Conservation (phyloP, 1,140 invertebrate genomes). For the Drosophila miranda region DNA sequence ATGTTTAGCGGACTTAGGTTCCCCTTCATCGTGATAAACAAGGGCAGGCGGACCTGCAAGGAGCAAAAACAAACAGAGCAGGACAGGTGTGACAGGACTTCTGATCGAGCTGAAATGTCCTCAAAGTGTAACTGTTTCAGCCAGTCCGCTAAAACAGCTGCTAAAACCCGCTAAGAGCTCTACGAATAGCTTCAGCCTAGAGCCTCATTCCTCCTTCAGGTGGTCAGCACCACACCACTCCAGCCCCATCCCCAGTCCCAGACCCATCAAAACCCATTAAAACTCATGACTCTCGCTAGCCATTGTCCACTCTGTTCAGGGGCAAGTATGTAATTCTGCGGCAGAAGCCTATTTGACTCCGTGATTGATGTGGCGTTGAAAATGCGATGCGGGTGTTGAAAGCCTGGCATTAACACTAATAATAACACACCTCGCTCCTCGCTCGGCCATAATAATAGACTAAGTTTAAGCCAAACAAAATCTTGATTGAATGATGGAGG, state of each 20-base stretch:
- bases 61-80: conserved; percentile 42
- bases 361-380: conserved; percentile 68
- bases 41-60: conserved; percentile 34
- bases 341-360: conserved; percentile 63
- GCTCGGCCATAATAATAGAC: conserved; percentile 55
- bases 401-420: conserved; percentile 52
- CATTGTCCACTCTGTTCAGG: conserved; percentile 46
- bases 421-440: conserved; percentile 55
- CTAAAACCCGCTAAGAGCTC: neutral
- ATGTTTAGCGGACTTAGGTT: conserved; percentile 47
- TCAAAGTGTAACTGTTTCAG: conserved; percentile 34
- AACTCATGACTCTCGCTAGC: conserved; percentile 65
- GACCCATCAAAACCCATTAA: conserved; percentile 67
- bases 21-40: conserved; percentile 47
- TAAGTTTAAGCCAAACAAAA: conserved; percentile 47
- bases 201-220: conserved; percentile 21
- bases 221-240: conserved; percentile 14
- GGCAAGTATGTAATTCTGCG: conserved; percentile 18
- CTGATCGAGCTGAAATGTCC: conserved; percentile 28
- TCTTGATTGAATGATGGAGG: conserved; percentile 46
- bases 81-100: conserved; percentile 41
- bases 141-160: conserved; percentile 22
- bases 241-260: conserved; percentile 11
- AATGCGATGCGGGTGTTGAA: conserved; percentile 67
- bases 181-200: conserved; percentile 8